Evolutionary conservation across 2,888 invertebrate genomes (phyloP), one percentile per base, ranked within the genome.

Genomic region (Anoncus sp.): DNA sequence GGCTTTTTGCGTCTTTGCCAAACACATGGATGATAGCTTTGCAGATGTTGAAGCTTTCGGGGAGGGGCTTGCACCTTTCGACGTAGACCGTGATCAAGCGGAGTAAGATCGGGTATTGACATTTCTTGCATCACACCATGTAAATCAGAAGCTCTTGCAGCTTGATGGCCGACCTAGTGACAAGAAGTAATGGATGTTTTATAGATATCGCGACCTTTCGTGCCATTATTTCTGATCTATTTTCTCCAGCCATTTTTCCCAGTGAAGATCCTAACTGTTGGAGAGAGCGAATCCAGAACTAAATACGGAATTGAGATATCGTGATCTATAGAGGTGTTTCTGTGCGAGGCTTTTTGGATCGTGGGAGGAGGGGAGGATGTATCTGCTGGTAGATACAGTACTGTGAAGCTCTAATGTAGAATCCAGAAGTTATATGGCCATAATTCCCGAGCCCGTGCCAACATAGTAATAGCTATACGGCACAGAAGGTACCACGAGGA

Each of bases 341-440:
- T 27, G 14, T 12, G 31, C 53, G 55, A n/a, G n/a, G 40, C 53
- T 31, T 31, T 12, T 10, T 43, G 59, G 22, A 65, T 59, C 31
- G 18, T 20, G 20, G 18, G 63, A 24, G 24, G 24, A 22, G 3
- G 3, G 51, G 16, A 60, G 62, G 40, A 22, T 12, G 24, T 14
- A 14, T n/a, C 60, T 31, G 51, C 66, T 62, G 62, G 55, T 47
- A 66, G 71, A 72, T 76, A 76, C 40, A 24, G 16, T 5, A 18
- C 9, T 51, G 20, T 12, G 49, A 40, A 40, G 45, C 57, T 70
- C 57, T 16, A 3, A 59, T 38, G 47, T 63, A 63, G 69, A 75
- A 69, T 45, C 69, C 75, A 63, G 62, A 75, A 70, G 75, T 53
- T 70, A 45, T 18, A 27, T 51, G 47, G 40, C 63, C 57, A 31